These are phyloP conservation scores for Tenthredo distinguenda DNA, from an alignment of 2,888 invertebrate genomes.

Conservation along the genomic window DNA sequence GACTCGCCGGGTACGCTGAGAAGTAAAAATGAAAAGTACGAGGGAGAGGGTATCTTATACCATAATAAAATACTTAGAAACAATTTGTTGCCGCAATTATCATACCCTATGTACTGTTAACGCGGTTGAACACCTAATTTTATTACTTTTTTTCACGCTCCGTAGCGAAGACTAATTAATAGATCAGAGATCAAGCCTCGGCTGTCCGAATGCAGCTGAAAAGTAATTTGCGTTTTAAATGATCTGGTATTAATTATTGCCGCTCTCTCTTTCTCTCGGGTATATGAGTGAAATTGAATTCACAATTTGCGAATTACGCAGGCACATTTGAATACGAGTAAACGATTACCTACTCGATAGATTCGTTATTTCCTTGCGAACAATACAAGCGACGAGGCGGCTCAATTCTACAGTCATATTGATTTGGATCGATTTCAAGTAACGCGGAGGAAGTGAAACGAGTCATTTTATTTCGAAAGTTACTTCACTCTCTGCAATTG, in stretches of 20 bases:
- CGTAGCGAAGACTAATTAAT: background rate
- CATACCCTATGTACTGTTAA: background rate
- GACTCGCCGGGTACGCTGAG: background rate
- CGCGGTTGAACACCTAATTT: background rate
- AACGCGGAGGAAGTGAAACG: conserved; percentile 8
- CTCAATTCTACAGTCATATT: background rate
- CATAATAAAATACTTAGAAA: background rate
- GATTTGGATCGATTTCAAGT: background rate
- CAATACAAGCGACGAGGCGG: background rate
- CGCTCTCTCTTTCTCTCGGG: conserved; percentile 25
- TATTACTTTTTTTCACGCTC: background rate
- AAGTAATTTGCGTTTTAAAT: background rate
- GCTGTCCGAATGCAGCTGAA: background rate
- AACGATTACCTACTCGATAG: background rate
- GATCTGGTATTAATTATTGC: background rate
- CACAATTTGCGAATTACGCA: background rate
- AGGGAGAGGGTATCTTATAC: background rate
- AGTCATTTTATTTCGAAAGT: conserved; percentile 8
- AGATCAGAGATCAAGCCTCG: background rate
- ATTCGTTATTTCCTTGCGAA: background rate
- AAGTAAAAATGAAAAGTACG: background rate
- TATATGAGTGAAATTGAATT: conserved; percentile 1
- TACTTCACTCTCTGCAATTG: background rate
- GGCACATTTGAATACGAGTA: background rate
- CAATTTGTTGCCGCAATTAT: background rate